Evolutionary conservation across 2,113 vertebrate genomes (phyloP).

Genomic region (Nothoprocta perdicaria): DNA sequence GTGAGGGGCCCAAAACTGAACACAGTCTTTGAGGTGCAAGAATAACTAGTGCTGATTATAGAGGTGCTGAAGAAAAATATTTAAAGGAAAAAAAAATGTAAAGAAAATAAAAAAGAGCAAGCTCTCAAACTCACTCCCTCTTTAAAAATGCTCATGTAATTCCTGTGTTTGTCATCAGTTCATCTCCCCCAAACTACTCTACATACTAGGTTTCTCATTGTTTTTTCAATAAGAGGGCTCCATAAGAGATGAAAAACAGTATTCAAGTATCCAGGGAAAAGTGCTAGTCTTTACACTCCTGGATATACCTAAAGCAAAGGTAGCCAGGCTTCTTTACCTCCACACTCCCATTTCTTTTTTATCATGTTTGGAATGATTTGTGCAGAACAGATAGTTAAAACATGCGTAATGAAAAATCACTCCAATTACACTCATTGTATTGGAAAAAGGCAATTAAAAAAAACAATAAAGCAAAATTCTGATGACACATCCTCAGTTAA

Average conservation of each 20-base stretch:
- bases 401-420: neutral
- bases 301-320: neutral
- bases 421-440: neutral
- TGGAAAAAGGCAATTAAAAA: neutral
- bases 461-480: neutral
- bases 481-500: neutral
- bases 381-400: neutral
- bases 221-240: neutral
- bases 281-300: neutral
- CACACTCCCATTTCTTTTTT: neutral
- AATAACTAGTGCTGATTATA: too few relatives aligned
- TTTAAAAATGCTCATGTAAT: neutral
- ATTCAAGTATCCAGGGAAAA: neutral
- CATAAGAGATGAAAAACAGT: neutral
- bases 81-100: too few relatives aligned
- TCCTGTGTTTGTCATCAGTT: neutral
- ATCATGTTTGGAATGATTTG: neutral
- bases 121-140: rapidly evolving
- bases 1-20: too few relatives aligned
- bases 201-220: neutral
- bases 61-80: too few relatives aligned
- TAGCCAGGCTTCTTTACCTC: neutral
- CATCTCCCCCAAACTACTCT: neutral
- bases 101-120: neutral
- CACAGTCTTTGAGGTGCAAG: too few relatives aligned